Conservation (phyloP, 2,113 vertebrate genomes). For the Erythrocercus mccallii region DNA sequence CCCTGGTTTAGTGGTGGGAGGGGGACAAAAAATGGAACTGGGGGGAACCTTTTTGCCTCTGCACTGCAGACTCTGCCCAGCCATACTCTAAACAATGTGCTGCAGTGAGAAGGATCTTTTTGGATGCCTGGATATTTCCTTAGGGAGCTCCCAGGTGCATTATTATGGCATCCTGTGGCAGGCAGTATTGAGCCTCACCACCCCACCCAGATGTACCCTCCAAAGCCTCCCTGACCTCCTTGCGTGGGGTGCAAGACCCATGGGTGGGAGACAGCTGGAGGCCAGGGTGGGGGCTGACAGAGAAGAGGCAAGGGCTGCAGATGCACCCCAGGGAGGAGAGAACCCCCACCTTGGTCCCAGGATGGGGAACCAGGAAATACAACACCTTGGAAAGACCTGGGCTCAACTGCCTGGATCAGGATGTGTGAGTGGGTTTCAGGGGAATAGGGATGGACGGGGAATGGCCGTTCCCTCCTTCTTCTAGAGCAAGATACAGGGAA, state of each 20-base stretch:
- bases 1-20: background rate
- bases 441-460: background rate
- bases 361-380: background rate
- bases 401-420: accelerated
- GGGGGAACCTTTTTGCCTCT: background rate
- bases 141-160: background rate
- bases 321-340: background rate
- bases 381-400: background rate
- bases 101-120: background rate
- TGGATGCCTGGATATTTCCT: background rate
- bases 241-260: background rate
- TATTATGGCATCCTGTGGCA: accelerated
- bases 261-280: background rate
- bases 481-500: background rate
- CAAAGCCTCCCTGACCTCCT: background rate
- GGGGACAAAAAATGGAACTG: background rate
- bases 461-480: background rate
- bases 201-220: background rate
- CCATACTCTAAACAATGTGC: accelerated
- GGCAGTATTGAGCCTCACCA: background rate
- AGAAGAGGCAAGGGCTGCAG: background rate
- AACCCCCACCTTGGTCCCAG: background rate
- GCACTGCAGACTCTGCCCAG: background rate
- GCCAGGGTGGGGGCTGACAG: background rate
- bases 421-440: background rate